Conservation (phyloP, 2,797 vertebrate genomes). For the Microctenopoma steveboyesi region DNA sequence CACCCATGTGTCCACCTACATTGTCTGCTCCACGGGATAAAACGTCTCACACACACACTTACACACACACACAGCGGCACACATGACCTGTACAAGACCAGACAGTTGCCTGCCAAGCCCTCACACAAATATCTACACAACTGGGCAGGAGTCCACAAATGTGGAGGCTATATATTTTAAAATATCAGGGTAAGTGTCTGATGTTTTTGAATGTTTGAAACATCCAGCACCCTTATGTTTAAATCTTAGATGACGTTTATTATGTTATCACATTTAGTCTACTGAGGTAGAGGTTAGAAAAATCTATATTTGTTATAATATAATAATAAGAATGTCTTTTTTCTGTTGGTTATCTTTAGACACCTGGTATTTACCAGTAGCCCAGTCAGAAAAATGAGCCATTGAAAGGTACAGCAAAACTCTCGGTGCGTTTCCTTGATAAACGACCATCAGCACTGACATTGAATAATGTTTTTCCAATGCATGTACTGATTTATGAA, state of each 20-base stretch:
- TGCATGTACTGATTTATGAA: background rate
- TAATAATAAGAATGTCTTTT: too few species aligned
- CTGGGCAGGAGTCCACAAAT: background rate
- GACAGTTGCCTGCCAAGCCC: conserved; percentile 2
- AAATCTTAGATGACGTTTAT: background rate
- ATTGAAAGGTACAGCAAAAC: background rate
- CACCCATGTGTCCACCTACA: conserved; percentile 11
- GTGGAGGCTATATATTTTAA: too few species aligned
- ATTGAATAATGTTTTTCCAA: background rate
- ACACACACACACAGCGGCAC: background rate
- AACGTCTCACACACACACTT: background rate
- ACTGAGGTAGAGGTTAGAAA: background rate
- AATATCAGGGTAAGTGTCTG: too few species aligned
- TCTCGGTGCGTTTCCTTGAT: background rate
- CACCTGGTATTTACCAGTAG: too few species aligned
- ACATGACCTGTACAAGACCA: conserved; percentile 1
- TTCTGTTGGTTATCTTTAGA: background rate
- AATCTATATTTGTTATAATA: background rate
- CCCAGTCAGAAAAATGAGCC: background rate
- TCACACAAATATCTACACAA: background rate
- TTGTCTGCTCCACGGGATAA: background rate
- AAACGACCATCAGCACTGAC: background rate
- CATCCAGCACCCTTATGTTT: background rate
- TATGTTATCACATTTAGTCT: background rate
- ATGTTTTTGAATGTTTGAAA: too few species aligned